These are phyloP conservation scores for Idaea aversata DNA, from an alignment of 2,888 invertebrate species.

Conservation along the genomic window DNA sequence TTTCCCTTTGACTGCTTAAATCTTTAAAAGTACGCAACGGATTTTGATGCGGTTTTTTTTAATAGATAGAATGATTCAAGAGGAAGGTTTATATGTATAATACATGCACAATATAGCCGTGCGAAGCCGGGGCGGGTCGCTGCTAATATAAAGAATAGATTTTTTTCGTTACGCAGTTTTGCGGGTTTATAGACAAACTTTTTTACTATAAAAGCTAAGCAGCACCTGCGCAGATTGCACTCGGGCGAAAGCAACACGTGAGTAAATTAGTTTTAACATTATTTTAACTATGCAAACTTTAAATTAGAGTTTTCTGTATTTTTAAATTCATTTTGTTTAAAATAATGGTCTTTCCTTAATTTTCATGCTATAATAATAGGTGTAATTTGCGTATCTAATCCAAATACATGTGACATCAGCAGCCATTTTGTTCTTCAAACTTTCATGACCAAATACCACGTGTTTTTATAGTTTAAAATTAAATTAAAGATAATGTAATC, in stretches of 20 bases:
- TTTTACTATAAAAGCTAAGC: conserved; percentile 42
- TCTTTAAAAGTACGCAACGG: no score
- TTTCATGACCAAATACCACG: background rate
- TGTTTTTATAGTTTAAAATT: background rate
- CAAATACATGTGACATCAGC: background rate
- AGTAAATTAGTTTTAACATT: conserved; percentile 36
- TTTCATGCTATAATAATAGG: background rate
- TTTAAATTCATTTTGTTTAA: background rate
- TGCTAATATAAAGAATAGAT: no score
- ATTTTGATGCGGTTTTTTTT: no score
- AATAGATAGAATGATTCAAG: no score
- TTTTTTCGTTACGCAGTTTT: conserved; percentile 9
- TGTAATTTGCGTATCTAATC: background rate
- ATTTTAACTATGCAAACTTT: conserved; percentile 5
- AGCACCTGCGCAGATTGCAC: conserved; percentile 40
- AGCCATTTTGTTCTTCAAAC: conserved; percentile 2
- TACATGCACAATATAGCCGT: no score
- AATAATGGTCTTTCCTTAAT: background rate
- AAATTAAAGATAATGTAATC: no score
- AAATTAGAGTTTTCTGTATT: background rate
- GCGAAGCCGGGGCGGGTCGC: no score
- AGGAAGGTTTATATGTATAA: no score
- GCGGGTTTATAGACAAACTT: conserved; percentile 12
- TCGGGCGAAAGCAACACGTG: conserved; percentile 55
- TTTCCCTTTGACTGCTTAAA: no score